Evolutionary conservation across 92 coral and sea anemone genomes (phyloP), one percentile per base, ranked within the genome.

Genomic region (Paragorgia papillata): DNA sequence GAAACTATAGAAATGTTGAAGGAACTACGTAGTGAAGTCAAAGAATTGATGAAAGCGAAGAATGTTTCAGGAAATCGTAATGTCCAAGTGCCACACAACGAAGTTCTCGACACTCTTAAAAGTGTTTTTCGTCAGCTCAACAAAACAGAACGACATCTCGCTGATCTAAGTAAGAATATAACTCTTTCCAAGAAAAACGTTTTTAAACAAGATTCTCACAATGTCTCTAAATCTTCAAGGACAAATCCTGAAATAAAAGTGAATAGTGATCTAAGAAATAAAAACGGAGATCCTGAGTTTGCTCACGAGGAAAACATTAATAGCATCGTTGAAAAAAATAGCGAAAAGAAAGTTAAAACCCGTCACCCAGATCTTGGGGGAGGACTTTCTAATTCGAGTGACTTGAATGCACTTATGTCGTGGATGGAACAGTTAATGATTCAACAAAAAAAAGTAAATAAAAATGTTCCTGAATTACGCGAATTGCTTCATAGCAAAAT

Each of bases 1-100:
- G 32, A 25, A 17, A 53, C 22, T 41, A 20, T 39, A 31, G 64
- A 71, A 64, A 2, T 71, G 30, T 19, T 71, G 50, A 71, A 26
- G 26, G 27, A 71, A 55, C 20, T 71, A 33, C 65, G 34, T 1
- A 31, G 40, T 1, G 29, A 21, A 14, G 27, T 71, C 6, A 51
- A 71, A 1, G n/a, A 71, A 17, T n/a, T 71, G 10, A 20, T 30
- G 8, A 29, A 54, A 22, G 28, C 19, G 14, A 33, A 71, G 21
- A 34, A 68, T 43, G 34, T 10, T 18, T 24, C 63, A 10, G 18
- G 17, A n/a, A 51, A 71, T 29, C 18, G 14, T 8, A 29, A 12
- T 0, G 30, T 28, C 2, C 40, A 8, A 10, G 34, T 14, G 4
- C 43, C 17, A 20, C 15, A 31, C 8, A 33, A 31, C 19, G 12